A percentile compares a stretch with the other conserved stretches of the same genome.
Evolutionary conservation across 2,797 vertebrate species (phyloP).

Genomic region (Zenarchopterus dispar): DNA sequence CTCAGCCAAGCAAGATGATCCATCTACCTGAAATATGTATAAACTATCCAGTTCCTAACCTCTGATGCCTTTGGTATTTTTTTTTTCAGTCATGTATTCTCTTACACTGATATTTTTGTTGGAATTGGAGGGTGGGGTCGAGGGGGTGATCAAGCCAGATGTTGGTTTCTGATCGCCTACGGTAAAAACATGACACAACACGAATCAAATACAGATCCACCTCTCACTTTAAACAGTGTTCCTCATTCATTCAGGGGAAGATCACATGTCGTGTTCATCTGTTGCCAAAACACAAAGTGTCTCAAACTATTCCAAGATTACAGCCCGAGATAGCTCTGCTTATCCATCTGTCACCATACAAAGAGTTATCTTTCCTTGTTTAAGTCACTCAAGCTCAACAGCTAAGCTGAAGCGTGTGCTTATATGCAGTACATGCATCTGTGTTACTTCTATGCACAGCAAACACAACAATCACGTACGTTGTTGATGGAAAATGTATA

Average conservation of each 20-base stretch:
- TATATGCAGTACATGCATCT: conserved; percentile 33
- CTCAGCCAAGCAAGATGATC: conserved; percentile 1
- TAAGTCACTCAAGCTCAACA: conserved; percentile 72
- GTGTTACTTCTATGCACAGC: conserved; percentile 43
- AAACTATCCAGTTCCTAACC: conserved; percentile 32
- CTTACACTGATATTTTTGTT: conserved; percentile 53
- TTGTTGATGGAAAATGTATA: conserved; percentile 49
- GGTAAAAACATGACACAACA: conserved; percentile 78
- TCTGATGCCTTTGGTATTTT: conserved; percentile 30
- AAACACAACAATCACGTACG: conserved; percentile 28
- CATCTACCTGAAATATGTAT: conserved; percentile 9
- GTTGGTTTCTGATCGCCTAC: conserved; percentile 63
- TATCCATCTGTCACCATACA: conserved; percentile 73
- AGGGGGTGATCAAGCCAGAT: conserved; percentile 44
- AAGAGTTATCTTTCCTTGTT: conserved; percentile 73
- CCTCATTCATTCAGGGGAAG: conserved; percentile 70
- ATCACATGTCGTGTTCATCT: conserved; percentile 76
- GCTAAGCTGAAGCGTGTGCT: conserved; percentile 55
- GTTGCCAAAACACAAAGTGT: conserved; percentile 84
- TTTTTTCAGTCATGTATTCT: conserved; percentile 32
- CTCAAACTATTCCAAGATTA: conserved; percentile 76
- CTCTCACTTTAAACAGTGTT: conserved; percentile 68
- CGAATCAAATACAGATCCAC: conserved; percentile 69
- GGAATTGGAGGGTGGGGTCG: conserved; percentile 33
- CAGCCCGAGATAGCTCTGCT: conserved; percentile 62